Evolutionary conservation across 2,113 vertebrate genomes (phyloP), one percentile per base, ranked within the genome.

Genomic region (Gymnocephalus cernua): DNA sequence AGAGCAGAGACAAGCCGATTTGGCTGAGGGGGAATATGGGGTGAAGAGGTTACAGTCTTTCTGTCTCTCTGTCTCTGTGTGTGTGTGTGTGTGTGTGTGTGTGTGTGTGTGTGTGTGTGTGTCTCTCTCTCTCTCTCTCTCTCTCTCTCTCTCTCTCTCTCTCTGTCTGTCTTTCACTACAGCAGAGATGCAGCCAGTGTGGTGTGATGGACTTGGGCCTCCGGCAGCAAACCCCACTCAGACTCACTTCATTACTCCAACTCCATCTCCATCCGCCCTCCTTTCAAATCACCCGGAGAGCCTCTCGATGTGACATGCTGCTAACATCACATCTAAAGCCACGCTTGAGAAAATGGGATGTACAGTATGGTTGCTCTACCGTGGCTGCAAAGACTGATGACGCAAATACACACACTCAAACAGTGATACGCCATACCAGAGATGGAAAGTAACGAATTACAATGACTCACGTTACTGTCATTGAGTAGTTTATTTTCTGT

Each of bases 161-260:
- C 71, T 80, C 75, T 65, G 21, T 58, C 4, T 57, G 29, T 72
- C 63, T 82, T 64, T 83, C 75, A 58, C 59, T 32, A 32, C 38
- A 79, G 50, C 65, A 72, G 15, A 81, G 61, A 85, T 70, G 73
- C 54, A 84, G 57, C 51, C 74, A 88, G 69, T 77, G 86, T 88
- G 58, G 61, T 77, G 62, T 89, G 72, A 88, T 89, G 75, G 72
- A 57, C 71, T 83, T 73, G 61, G 70, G 89, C 89, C 80, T 89
- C 79, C 75, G 87, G 86, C 85, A 77, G 79, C 75, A 88, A 91
- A 86, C 77, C 66, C 77, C 82, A 89, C 85, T 91, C 81, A 87
- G 85, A 82, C 79, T 86, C 84, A 90, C 86, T 88, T 91, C 90
- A 93, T 92, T 92, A 92, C 81, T 88, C 27, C 76, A 59, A 75